phyloP scores from a whole-genome alignment of 1,140 invertebrate genomes.

The Bombus impatiens region DNA sequence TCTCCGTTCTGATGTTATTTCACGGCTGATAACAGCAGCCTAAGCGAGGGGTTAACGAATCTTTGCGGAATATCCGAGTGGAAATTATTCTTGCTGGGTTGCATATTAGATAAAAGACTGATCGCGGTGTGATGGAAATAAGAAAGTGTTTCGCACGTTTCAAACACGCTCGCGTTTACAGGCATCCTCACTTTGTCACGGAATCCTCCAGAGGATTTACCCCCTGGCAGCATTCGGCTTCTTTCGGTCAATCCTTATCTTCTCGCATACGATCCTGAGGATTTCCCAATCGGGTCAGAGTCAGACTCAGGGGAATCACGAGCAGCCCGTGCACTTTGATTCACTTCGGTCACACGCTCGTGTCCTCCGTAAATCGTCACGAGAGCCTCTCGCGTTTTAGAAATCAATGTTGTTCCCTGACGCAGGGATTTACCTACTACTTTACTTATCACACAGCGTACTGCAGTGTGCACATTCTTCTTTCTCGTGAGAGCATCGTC shows the following conservation, averaged over 20 bases:
- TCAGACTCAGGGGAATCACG: conserved; percentile 30
- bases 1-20: conserved; percentile 14
- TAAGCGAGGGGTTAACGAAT: conserved; percentile 45
- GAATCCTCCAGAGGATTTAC: conserved; percentile 57
- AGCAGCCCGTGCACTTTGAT: conserved; percentile 5
- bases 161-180: conserved; percentile 61
- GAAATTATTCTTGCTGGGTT: conserved; percentile 45
- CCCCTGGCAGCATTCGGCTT: conserved; percentile 9
- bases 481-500: neutral
- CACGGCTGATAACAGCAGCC: neutral
- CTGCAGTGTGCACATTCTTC: neutral
- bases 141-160: conserved; percentile 24
- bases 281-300: conserved; percentile 39
- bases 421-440: conserved; percentile 31
- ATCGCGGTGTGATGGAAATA: conserved; percentile 53
- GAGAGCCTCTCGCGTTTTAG: neutral
- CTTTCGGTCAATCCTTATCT: conserved; percentile 65
- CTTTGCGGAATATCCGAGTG: conserved; percentile 2
- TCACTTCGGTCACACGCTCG: neutral
- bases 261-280: conserved; percentile 40
- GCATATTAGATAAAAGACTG: conserved; percentile 1
- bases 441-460: neutral
- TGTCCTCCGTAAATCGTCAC: conserved; percentile 27
- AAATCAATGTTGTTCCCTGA: conserved; percentile 25
- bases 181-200: conserved; percentile 68